Evolutionary conservation across 1,140 invertebrate genomes (phyloP).

Genomic region (Cotesia typhae): DNA sequence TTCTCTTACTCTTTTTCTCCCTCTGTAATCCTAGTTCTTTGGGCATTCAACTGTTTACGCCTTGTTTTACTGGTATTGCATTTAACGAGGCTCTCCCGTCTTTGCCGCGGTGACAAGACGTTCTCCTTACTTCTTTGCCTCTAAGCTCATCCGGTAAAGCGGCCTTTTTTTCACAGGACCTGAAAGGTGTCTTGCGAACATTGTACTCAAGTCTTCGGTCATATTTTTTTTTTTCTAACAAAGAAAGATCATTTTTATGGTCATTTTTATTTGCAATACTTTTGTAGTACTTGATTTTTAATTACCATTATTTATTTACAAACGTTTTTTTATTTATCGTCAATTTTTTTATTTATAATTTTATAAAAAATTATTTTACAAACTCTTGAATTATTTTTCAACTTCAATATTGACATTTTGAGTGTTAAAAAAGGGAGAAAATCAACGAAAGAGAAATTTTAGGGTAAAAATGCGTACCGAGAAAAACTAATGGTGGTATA

Average conservation of each 20-base stretch:
- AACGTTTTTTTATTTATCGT: neutral
- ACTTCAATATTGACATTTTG: no score
- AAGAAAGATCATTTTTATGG: neutral
- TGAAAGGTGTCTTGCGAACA: slow-evolving; percentile 7
- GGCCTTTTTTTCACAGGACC: neutral
- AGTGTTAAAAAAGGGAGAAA: no score
- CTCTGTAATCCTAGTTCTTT: slow-evolving; percentile 4
- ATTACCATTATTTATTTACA: no score
- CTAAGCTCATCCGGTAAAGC: slow-evolving; percentile 10
- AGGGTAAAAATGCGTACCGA: no score
- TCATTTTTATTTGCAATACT: neutral
- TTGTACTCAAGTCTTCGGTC: slow-evolving; percentile 9
- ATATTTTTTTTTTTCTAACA: slow-evolving; percentile 9
- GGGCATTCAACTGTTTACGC: slow-evolving; percentile 50
- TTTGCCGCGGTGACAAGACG: neutral
- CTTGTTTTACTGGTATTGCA: slow-evolving; percentile 61
- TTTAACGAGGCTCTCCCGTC: slow-evolving; percentile 51
- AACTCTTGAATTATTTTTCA: no score
- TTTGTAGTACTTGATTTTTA: no score
- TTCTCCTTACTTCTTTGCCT: neutral
- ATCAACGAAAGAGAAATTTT: no score
- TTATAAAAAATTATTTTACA: neutral
- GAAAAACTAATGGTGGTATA: no score
- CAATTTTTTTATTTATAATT: neutral
- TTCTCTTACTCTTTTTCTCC: no score